Base-by-base conservation (phyloP, 2,888 invertebrate genomes). In the Hypolimnas misippus region DNA sequence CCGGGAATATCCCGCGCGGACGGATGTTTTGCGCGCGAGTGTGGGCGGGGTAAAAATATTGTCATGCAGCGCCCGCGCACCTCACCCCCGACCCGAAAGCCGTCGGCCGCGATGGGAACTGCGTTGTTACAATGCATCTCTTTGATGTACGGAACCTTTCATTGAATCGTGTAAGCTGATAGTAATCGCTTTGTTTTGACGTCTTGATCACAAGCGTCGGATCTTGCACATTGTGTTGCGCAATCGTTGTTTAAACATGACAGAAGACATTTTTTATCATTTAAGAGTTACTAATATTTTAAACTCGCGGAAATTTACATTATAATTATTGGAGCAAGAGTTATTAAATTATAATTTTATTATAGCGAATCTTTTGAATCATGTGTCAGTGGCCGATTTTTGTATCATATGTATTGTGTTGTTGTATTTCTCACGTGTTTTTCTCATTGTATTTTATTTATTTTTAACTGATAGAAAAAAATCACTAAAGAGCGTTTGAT, bases 1-100 rank as follows among this genome's bases (percentile, higher is more conserved):
- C 83, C 78, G 77, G 76, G 83, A 88, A 90, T 89, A 90, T 85
- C 78, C 50, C 75, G 72, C 81, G 81, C 77, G 79, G 80, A 78
- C 86, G 87, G 87, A 87, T 87, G 86, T 85, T 82, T 81, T 78
- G 83, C 81, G 80, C 74, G 77, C 73, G 73, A 70, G 76, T 74
- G 87, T 81, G 83, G 82, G 86, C 78, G 79, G 71, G 65, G 70
- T 54, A 62, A 54, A 64, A 62, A 68, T 68, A 70, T 63, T 72
- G 67, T 71, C 68, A 62, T 57, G 44, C 61, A n/a, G 54, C 46
- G 50, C 51, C 19, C 65, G 59, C 57, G 54, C 35, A 54, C 55
- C 59, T 63, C 59, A 59, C 53, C 57, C 57, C 63, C 46, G n/a
- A n/a, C n/a, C n/a, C n/a, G n/a, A n/a, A n/a, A n/a, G n/a, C n/a